Base-by-base conservation (phyloP, 2,113 vertebrate species). In the Takifugu bimaculatus region DNA sequence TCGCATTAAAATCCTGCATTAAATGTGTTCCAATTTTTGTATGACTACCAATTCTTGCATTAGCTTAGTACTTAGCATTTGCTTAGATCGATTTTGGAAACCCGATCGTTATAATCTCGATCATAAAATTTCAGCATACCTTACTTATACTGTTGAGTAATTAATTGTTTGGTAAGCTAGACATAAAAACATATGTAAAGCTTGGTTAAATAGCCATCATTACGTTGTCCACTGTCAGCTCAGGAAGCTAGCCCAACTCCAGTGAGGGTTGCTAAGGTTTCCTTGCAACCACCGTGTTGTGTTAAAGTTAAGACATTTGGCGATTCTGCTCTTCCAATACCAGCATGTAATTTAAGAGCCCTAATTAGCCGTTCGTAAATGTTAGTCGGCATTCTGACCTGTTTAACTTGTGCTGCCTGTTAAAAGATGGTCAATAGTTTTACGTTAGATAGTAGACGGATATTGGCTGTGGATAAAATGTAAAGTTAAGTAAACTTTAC, bases 51-150 rank as follows among this genome's bases (percentile, higher is more conserved):
- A 39, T 9, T 39, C 7, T 39, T 39, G 35, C 35, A 12, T 64
- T 64, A 74, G 79, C 63, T 63, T 2, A 42, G 2, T 47, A 61
- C 12, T 60, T 54, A 72, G 61, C 65, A 1, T 57, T 62, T 70
- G 57, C 65, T 48, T 4, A n/a, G 15, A 47, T 54, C 50, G 3
- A 13, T 11, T 10, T 39, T 39, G 20, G 6, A 39, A 39, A 10
- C 35, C 7, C 4, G 2, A 39, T 2, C 35, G 35, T 39, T 39
- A 35, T 6, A 35, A 39, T 39, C 6, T 11, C 20, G 4, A 39
- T 11, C 35, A 5, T 35, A 35, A 35, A 35, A 35, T 7, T 35
- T 35, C 9, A 7, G 2, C 5, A 2, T 39, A 32, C 15, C 2
- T 26, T 10, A 0, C 4, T 20, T 7, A 26, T 13, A 29, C 13